Conservation (phyloP, 2,888 invertebrate genomes). For the Alentia gelatinosa region DNA sequence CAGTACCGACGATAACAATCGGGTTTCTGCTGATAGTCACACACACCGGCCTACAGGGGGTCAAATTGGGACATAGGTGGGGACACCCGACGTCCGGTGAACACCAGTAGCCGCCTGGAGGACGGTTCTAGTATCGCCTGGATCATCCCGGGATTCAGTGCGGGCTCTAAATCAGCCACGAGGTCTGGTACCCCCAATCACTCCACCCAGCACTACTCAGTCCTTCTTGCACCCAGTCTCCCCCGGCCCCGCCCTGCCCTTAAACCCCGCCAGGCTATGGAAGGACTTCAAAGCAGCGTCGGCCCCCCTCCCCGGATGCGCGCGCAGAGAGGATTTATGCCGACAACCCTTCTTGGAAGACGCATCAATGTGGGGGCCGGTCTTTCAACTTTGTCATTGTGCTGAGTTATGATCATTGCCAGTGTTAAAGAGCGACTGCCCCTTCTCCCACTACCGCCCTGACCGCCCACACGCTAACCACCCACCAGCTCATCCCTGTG, state of each 20-base stretch:
- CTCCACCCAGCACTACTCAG: not conserved
- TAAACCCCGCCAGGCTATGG: not conserved
- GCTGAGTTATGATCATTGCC: conserved; percentile 17
- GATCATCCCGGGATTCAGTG: no score
- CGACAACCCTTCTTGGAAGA: not conserved
- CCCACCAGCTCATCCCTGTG: not conserved
- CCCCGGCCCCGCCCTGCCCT: not conserved
- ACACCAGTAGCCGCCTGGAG: no score
- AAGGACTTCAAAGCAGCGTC: not conserved
- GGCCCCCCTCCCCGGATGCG: not conserved
- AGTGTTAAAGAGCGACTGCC: conserved; percentile 7
- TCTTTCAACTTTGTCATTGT: not conserved
- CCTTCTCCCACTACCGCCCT: not conserved
- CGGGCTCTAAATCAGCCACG: no score
- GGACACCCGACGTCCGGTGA: no score
- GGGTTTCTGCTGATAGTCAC: no score
- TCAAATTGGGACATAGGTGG: no score
- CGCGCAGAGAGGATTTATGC: not conserved
- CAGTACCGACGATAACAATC: no score
- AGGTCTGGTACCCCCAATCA: no score
- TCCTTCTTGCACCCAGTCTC: no score
- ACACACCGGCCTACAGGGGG: no score
- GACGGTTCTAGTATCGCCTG: no score
- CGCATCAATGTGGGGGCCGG: not conserved
- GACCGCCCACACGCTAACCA: not conserved